Percentiles rank a stretch among this genome's conserved stretches.
These are phyloP conservation scores for Mesorhabditis sp. DNA, from an alignment of 2,888 invertebrate species.

Conservation along the genomic window DNA sequence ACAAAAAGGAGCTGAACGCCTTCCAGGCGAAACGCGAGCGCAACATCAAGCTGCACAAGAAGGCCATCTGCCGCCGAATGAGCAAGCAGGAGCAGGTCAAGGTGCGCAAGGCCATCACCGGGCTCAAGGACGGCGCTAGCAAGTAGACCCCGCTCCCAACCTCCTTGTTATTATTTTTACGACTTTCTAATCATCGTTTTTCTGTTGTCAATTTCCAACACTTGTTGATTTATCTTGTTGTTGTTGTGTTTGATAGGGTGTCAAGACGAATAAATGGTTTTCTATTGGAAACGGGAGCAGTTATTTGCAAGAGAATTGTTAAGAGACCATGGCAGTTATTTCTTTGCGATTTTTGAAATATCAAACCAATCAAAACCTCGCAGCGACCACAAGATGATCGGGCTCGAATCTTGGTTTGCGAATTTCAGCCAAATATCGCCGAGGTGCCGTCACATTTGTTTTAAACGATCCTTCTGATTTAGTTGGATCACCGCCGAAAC, in stretches of 20 bases:
- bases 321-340: no score
- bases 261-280: constrained; percentile 4
- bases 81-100: constrained; percentile 47
- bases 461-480: neutral
- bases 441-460: constrained; percentile 9
- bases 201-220: constrained; percentile 1
- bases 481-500: constrained; percentile 25
- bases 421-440: constrained; percentile 43
- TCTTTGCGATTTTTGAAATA: no score
- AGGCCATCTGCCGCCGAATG: constrained; percentile 44
- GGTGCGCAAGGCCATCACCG: constrained; percentile 28
- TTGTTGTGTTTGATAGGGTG: constrained; percentile 15
- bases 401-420: constrained; percentile 47
- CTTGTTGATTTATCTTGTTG: constrained; percentile 8
- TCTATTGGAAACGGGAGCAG: neutral
- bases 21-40: constrained; percentile 36
- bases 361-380: no score
- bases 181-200: constrained; percentile 7
- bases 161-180: constrained; percentile 12
- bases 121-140: constrained; percentile 17
- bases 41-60: constrained; percentile 50
- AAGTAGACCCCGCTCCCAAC: neutral
- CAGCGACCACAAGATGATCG: constrained; percentile 23
- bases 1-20: constrained; percentile 38
- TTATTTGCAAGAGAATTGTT: no score